Percentiles rank a stretch among this genome's conserved stretches.
Conservation (phyloP, 2,888 invertebrate genomes). For the Dryomyza anilis region DNA sequence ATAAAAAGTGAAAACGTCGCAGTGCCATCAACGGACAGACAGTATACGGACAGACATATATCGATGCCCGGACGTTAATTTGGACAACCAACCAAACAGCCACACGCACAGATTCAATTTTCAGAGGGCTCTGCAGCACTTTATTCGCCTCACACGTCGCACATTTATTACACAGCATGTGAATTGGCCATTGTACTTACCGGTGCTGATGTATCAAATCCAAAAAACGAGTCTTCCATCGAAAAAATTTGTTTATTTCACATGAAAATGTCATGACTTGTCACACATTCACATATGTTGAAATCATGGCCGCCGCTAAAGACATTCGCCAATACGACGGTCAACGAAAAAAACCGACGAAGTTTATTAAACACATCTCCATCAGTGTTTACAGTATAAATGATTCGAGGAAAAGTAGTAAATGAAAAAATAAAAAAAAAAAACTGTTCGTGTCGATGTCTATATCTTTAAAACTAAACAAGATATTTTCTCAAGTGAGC, state of each 20-base stretch:
- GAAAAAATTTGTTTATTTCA: slow-evolving; percentile 66
- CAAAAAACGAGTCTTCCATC: slow-evolving; percentile 91
- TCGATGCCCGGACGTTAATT: too few species aligned
- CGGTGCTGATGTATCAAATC: slow-evolving; percentile 78
- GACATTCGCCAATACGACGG: slow-evolving; percentile 30
- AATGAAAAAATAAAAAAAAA: too few species aligned
- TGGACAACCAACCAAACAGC: too few species aligned
- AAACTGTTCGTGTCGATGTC: too few species aligned
- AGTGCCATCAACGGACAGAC: too few species aligned
- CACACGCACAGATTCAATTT: neutral
- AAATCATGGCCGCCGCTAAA: slow-evolving; percentile 30
- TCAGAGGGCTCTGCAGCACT: neutral
- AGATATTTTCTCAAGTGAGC: too few species aligned
- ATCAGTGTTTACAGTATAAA: too few species aligned
- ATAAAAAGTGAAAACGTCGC: slow-evolving; percentile 9
- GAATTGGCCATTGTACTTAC: slow-evolving; percentile 65
- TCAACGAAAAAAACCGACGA: slow-evolving; percentile 19
- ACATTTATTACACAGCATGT: neutral
- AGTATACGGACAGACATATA: too few species aligned
- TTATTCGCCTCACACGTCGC: neutral
- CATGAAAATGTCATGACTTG: slow-evolving; percentile 72
- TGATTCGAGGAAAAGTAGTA: too few species aligned
- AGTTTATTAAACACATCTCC: neutral
- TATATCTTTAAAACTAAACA: too few species aligned
- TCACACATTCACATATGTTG: slow-evolving; percentile 62